Conservation (phyloP, 2,888 invertebrate genomes). For the Parelbella ahira region DNA sequence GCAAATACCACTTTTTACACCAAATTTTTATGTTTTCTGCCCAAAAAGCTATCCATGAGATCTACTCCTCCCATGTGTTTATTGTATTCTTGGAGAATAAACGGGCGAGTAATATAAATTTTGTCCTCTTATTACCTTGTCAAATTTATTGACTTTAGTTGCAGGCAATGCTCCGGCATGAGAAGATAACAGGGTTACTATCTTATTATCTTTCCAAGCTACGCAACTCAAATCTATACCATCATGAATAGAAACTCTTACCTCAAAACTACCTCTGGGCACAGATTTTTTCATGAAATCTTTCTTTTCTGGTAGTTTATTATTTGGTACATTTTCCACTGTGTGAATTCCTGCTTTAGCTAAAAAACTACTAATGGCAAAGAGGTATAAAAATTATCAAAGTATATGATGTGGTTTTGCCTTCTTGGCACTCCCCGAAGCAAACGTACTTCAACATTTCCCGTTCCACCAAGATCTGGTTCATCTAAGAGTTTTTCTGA, state of each 20-base stretch:
- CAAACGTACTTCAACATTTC: conserved; percentile 13
- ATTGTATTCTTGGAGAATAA: conserved; percentile 35
- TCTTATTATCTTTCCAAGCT: conserved; percentile 47
- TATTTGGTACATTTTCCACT: conserved; percentile 38
- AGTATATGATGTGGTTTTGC: conserved; percentile 15
- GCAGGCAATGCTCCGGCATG: conserved; percentile 42
- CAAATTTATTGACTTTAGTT: conserved; percentile 36
- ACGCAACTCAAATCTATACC: conserved; percentile 35
- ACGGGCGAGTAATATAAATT: conserved; percentile 43
- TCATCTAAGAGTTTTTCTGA: conserved; percentile 20
- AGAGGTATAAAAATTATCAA: conserved; percentile 35
- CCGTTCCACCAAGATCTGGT: conserved; percentile 10
- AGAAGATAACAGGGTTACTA: conserved; percentile 41
- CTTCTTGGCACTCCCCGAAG: conserved; percentile 12
- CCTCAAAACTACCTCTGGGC: conserved; percentile 37
- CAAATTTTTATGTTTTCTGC: conserved; percentile 39
- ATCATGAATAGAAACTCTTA: conserved; percentile 36
- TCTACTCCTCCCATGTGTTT: conserved; percentile 46
- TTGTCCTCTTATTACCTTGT: conserved; percentile 32
- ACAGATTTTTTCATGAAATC: conserved; percentile 36
- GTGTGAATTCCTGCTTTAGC: conserved; percentile 36
- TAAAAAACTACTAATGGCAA: conserved; percentile 35
- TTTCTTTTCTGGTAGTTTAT: conserved; percentile 38
- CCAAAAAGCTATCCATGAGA: conserved; percentile 37
- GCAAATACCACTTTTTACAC: conserved; percentile 46